phyloP scores from a whole-genome alignment of 2,888 invertebrate genomes.

The Octonoba sinensis region DNA sequence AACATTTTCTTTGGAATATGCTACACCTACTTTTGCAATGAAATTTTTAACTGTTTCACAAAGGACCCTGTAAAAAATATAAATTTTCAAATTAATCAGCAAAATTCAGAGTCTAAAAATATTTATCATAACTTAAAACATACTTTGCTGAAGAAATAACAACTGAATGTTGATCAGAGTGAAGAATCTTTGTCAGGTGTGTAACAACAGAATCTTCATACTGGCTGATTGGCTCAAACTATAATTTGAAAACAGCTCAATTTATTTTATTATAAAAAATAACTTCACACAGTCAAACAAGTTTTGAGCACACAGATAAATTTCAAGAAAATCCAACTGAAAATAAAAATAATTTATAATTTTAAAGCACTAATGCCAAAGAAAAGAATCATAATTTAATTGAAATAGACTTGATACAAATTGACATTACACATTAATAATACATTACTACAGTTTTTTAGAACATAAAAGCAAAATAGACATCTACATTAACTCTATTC shows the following conservation, averaged over 20 bases:
- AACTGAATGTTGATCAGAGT: slow-evolving; percentile 82
- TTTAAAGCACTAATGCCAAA: too few species aligned
- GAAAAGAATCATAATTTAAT: too few species aligned
- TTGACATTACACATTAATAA: too few species aligned
- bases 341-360: too few species aligned
- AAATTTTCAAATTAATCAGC: background rate
- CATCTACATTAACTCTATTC: too few species aligned
- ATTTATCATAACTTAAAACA: slow-evolving; percentile 67
- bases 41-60: slow-evolving; percentile 86
- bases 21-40: slow-evolving; percentile 74
- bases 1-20: slow-evolving; percentile 67
- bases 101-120: background rate
- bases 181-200: slow-evolving; percentile 88
- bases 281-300: background rate
- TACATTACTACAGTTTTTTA: too few species aligned
- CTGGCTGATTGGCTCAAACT: slow-evolving; percentile 40
- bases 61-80: slow-evolving; percentile 73
- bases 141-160: slow-evolving; percentile 82
- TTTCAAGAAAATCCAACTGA: background rate
- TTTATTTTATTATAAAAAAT: background rate
- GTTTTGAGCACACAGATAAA: background rate
- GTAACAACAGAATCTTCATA: slow-evolving; percentile 84
- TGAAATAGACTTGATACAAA: too few species aligned
- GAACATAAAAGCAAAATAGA: too few species aligned
- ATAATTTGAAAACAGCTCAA: slow-evolving; percentile 15